A percentile compares a stretch with the other conserved stretches of the same genome.
Conservation (phyloP, 2,797 vertebrate species). For the Botia almorhae region DNA sequence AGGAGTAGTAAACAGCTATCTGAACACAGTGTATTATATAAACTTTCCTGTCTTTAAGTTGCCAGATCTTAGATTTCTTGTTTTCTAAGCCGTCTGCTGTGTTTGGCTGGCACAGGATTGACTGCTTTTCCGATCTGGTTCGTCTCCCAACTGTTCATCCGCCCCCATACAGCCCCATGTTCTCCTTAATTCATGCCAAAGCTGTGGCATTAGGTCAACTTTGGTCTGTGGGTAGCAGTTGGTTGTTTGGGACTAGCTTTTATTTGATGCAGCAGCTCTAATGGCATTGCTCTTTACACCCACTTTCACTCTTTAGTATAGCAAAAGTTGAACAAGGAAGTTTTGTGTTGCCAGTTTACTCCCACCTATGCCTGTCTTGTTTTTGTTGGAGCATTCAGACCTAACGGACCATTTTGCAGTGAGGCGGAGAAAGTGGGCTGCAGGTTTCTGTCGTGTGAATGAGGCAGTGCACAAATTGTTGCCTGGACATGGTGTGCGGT, state of each 20-base stretch:
- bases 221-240: slow-evolving; percentile 8
- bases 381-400: slow-evolving; percentile 12
- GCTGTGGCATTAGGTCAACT: slow-evolving; percentile 13
- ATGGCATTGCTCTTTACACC: background rate
- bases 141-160: slow-evolving; percentile 22
- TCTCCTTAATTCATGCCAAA: slow-evolving; percentile 5
- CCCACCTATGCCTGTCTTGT: background rate
- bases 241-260: background rate
- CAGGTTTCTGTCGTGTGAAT: slow-evolving; percentile 12
- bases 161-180: slow-evolving; percentile 5
- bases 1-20: background rate
- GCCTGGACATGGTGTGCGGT: background rate
- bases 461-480: background rate
- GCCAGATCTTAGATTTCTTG: slow-evolving; percentile 48
- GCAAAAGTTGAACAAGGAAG: background rate
- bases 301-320: background rate
- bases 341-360: slow-evolving; percentile 1
- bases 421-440: background rate
- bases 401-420: background rate
- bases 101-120: slow-evolving; percentile 27
- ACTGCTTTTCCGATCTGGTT: slow-evolving; percentile 35
- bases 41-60: slow-evolving; percentile 28
- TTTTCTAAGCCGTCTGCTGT: slow-evolving; percentile 53
- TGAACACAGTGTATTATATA: background rate
- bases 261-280: slow-evolving; percentile 1